Percentiles rank a stretch among this genome's conserved stretches.
Evolutionary conservation across 2,888 invertebrate genomes (phyloP).

Genomic region (Tigriopus californicus): DNA sequence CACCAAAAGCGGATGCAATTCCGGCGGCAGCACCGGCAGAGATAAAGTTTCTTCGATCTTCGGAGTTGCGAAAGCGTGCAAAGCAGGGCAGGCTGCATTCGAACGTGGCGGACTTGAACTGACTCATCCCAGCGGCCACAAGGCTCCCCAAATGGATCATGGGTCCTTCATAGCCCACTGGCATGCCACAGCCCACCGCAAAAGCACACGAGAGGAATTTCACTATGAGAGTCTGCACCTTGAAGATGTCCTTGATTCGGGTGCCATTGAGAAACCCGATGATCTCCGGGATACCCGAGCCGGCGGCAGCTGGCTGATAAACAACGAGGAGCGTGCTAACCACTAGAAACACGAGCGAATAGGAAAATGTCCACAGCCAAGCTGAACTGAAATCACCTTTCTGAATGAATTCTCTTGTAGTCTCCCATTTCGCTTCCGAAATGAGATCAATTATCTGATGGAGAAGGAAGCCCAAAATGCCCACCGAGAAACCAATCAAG

Average conservation of each 20-base stretch:
- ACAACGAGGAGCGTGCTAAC: constrained; percentile 12
- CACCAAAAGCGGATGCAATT: constrained; percentile 29
- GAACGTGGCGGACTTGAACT: constrained; percentile 19
- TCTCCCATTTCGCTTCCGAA: constrained; percentile 14
- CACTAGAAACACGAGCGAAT: constrained; percentile 14
- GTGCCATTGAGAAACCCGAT: constrained; percentile 28
- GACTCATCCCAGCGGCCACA: constrained; percentile 18
- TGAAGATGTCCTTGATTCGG: constrained; percentile 26
- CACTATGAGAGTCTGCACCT: constrained; percentile 25
- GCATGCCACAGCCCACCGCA: constrained; percentile 28
- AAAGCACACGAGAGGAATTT: constrained; percentile 26
- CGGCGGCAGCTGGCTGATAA: constrained; percentile 16
- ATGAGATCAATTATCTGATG: constrained; percentile 16
- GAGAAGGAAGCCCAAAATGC: constrained; percentile 15
- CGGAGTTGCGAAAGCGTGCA: constrained; percentile 17
- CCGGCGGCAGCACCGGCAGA: constrained; percentile 28
- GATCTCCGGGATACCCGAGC: constrained; percentile 26
- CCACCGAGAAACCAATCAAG: constrained; percentile 14
- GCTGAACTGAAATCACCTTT: constrained; percentile 11
- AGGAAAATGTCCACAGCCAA: constrained; percentile 6
- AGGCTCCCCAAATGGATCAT: constrained; percentile 29
- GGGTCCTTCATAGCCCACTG: constrained; percentile 30
- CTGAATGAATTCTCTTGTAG: constrained; percentile 10
- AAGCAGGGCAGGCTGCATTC: constrained; percentile 19
- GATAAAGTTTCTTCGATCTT: constrained; percentile 19